phyloP scores from a whole-genome alignment of 2,888 invertebrate genomes.

The Endomychus coccineus region DNA sequence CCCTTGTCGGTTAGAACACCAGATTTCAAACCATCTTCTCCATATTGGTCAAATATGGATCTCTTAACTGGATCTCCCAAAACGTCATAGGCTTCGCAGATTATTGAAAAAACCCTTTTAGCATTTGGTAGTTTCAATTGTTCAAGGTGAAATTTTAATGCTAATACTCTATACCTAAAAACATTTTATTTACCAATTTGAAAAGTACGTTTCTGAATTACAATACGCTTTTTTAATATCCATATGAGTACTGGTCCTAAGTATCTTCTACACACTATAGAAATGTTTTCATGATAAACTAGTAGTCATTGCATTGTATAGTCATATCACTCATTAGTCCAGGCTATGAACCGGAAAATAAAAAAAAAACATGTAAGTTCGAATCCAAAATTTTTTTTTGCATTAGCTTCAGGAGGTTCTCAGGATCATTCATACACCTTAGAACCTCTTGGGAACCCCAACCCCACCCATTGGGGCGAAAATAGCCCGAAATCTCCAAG shows the following conservation, averaged over 20 bases:
- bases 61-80: conserved; percentile 58
- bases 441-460: too few species aligned
- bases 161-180: conserved; percentile 42
- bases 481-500: too few species aligned
- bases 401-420: too few species aligned
- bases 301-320: too few species aligned
- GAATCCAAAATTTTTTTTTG: too few species aligned
- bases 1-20: conserved; percentile 63
- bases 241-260: conserved; percentile 53
- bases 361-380: too few species aligned
- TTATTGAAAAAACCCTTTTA: conserved; percentile 52
- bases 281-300: too few species aligned
- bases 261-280: too few species aligned
- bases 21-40: conserved; percentile 77
- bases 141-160: conserved; percentile 47
- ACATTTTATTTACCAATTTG: not conserved
- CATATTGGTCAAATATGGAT: conserved; percentile 82
- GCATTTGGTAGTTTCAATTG: conserved; percentile 54
- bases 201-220: not conserved
- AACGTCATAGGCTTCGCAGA: conserved; percentile 76
- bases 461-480: too few species aligned
- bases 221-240: conserved; percentile 67
- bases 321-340: too few species aligned
- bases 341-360: too few species aligned
- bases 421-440: too few species aligned